These are phyloP conservation scores for Volucella zonaria DNA, from an alignment of 2,888 invertebrate species.

Conservation along the genomic window DNA sequence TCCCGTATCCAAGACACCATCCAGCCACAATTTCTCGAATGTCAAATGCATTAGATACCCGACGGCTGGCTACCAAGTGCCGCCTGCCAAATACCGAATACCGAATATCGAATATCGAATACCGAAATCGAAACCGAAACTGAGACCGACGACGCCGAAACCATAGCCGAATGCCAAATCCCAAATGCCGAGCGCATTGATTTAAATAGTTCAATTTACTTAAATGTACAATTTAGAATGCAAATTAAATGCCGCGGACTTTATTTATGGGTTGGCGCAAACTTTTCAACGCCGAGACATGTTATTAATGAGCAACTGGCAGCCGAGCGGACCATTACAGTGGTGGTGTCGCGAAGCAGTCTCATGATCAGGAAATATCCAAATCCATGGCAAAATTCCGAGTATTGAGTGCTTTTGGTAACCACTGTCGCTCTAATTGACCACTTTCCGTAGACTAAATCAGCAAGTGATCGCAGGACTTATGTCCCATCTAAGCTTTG, in stretches of 20 bases:
- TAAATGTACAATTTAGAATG: slow-evolving; percentile 73
- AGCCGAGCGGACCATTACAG: slow-evolving; percentile 42
- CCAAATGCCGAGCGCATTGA: slow-evolving; percentile 56
- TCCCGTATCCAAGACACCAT: slow-evolving; percentile 30
- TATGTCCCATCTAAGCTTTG: slow-evolving; percentile 29
- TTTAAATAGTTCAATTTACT: slow-evolving; percentile 73
- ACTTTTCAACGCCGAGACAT: slow-evolving; percentile 71
- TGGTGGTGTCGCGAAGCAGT: slow-evolving; percentile 35
- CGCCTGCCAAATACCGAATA: not conserved
- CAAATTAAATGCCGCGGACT: slow-evolving; percentile 68
- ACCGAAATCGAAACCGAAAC: not conserved
- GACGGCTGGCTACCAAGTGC: not conserved
- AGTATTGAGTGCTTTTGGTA: slow-evolving; percentile 45
- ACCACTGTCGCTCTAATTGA: slow-evolving; percentile 67
- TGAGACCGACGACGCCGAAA: not conserved
- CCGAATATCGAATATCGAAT: not conserved
- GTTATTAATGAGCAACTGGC: slow-evolving; percentile 61
- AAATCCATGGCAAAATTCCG: slow-evolving; percentile 14
- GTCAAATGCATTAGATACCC: slow-evolving; percentile 53
- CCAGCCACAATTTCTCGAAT: slow-evolving; percentile 35
- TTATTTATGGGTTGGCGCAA: slow-evolving; percentile 67
- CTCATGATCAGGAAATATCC: slow-evolving; percentile 29
- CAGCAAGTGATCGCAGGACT: slow-evolving; percentile 63
- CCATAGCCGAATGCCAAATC: not conserved
- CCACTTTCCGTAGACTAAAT: slow-evolving; percentile 69